Evolutionary conservation across 2,888 invertebrate genomes (phyloP), one percentile per base, ranked within the genome.

Genomic region (Metalampra italica): DNA sequence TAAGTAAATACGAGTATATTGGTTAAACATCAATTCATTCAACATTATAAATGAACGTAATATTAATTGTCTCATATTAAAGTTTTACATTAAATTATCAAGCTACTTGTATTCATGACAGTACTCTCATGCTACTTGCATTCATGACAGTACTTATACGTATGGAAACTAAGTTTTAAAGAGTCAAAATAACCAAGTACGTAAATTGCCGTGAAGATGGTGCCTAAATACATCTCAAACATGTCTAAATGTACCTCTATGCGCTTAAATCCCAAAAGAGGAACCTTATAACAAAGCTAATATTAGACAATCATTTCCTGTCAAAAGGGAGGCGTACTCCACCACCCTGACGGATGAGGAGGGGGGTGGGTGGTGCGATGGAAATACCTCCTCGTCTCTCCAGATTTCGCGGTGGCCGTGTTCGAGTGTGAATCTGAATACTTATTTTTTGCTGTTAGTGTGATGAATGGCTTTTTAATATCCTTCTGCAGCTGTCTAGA

Each of bases 281-380:
- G 75, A 79, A 82, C 85, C 85, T 79, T 85, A 84, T 82, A 85
- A 87, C 86, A 85, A 83, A 86, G 88, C 88, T 87, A 86, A 87
- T 87, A 87, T 88, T 87, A 87, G 88, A 85, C 86, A 87, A 88
- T 87, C 87, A 88, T 89, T 88, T 89, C 88, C 85, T 87, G 87
- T 87, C 85, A 88, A 84, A 86, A 80, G 83, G 82, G 82, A 75
- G 84, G 57, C 64, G 66, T 54, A 61, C 71, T 54, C 62, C 71
- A 75, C 64, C 68, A 60, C 62, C 73, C 72, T 68, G 69, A 67
- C 68, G 65, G 68, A 67, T 64, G 65, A n/a, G n/a, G n/a, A n/a
- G 70, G 64, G 64, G 58, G 64, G 59, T 54, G 56, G 65, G 64
- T 73, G 62, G 71, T 63, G n/a, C n/a, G 36, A 37, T 75, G 68